Conservation (phyloP, 2,888 invertebrate species). For the Brassicogethes aeneus region DNA sequence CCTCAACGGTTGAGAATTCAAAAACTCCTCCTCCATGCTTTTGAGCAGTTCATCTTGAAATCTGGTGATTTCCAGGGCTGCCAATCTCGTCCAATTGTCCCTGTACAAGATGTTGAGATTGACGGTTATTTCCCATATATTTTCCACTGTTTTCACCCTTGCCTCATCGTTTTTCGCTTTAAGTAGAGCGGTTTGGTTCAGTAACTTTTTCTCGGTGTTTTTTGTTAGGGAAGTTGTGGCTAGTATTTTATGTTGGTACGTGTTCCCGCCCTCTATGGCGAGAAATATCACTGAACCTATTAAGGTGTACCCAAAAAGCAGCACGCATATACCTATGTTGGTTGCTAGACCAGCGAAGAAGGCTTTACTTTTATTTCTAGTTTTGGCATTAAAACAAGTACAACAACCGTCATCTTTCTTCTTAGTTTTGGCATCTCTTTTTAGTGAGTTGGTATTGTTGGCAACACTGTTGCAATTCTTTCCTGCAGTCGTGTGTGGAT, state of each 20-base stretch:
- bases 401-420: constrained; percentile 29
- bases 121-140: constrained; percentile 86
- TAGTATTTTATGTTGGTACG: constrained; percentile 49
- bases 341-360: constrained; percentile 68
- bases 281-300: constrained; percentile 72
- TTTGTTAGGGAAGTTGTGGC: constrained; percentile 44
- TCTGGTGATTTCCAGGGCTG: constrained; percentile 66
- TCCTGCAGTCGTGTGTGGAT: constrained; percentile 35
- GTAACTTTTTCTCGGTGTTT: constrained; percentile 28
- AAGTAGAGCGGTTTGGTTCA: constrained; percentile 39
- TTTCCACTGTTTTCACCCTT: constrained; percentile 66
- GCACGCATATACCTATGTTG: constrained; percentile 67
- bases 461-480: constrained; percentile 32
- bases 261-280: constrained; percentile 67
- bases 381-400: constrained; percentile 34
- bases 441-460: constrained; percentile 30
- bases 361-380: constrained; percentile 37
- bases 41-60: constrained; percentile 71
- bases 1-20: constrained; percentile 32
- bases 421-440: constrained; percentile 41
- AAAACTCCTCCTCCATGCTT: constrained; percentile 68
- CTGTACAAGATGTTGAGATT: constrained; percentile 80
- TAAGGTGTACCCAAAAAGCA: constrained; percentile 71
- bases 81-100: constrained; percentile 82
- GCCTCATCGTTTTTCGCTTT: constrained; percentile 47